Evolutionary conservation across 1,140 invertebrate species (phyloP), one percentile per base, ranked within the genome.

Genomic region (Drusus annulatus): DNA sequence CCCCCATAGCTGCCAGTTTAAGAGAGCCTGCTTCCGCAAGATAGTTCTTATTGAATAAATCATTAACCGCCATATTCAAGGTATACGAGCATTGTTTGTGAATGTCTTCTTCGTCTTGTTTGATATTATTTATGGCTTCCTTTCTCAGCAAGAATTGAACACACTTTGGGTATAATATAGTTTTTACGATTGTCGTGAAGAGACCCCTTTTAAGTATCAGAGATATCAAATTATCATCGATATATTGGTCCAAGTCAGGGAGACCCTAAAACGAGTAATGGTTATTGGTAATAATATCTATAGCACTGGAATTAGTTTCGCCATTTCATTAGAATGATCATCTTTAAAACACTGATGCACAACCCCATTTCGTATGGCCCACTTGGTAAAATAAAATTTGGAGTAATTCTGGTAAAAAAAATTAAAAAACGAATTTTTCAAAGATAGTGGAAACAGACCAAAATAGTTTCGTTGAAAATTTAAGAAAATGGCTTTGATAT

Each of bases 21-120:
- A 83, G 60, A 31, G 81, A 52, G 52, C 81, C 81, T 0, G 81
- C 81, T 51, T 83, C 81, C 19, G 79, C 81, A 36, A 78, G 54
- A 50, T 31, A 76, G 23, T 79, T 65, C 21, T 83, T 83, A 8
- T 69, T 56, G 7, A 80, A 76, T n/a, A 83, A 71, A 62, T 83
- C 81, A 25, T 69, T 58, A 16, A 83, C 73, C 3, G 79, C 79
- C 56, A 51, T 76, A 8, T 80, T 21, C n/a, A 83, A 17, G 17
- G 79, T 80, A 50, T 83, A 83, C 28, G 50, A 16, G 45, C 56
- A 71, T n/a, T 68, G 7, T 51, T 45, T 36, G 21, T 51, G 17
- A 16, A 63, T 23, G 21, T 52, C 56, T 63, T 58, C 68, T 13
- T 21, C 19, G 36, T 56, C 28, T 60, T 73, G 58, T 10, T 17